These are phyloP conservation scores for Microchirus variegatus DNA, from an alignment of 2,797 vertebrate species.

Conservation along the genomic window DNA sequence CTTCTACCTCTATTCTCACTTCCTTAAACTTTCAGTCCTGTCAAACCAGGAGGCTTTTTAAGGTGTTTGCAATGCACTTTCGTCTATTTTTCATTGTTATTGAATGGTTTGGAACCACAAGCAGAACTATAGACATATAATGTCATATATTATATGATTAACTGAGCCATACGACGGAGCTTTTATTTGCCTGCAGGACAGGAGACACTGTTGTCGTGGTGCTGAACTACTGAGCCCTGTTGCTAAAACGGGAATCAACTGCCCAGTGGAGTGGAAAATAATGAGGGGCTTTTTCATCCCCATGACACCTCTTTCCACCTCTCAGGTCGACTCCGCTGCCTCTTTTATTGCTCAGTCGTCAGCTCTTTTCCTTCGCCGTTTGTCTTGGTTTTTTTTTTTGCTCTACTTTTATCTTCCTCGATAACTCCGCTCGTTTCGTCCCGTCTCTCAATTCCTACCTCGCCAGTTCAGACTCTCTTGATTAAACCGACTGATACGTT, in stretches of 20 bases:
- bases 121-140: neutral
- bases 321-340: conserved; percentile 19
- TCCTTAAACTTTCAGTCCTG: neutral
- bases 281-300: conserved; percentile 47
- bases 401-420: conserved; percentile 20
- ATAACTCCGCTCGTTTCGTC: conserved; percentile 20
- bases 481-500: conserved; percentile 64
- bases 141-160: conserved; percentile 2
- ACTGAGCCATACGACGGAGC: conserved; percentile 24
- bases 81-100: neutral
- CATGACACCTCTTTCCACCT: conserved; percentile 30
- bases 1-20: neutral
- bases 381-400: conserved; percentile 4
- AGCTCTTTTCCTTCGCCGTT: conserved; percentile 1
- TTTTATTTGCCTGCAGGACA: conserved; percentile 16
- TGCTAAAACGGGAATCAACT: conserved; percentile 51
- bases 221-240: conserved; percentile 33
- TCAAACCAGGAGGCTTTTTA: neutral
- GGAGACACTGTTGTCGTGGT: conserved; percentile 12
- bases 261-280: conserved; percentile 61
- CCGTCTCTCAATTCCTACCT: neutral
- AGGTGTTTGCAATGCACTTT: neutral
- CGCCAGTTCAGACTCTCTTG: conserved; percentile 16
- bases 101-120: too few relatives aligned
- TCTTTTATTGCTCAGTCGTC: conserved; percentile 16